Evolutionary conservation across 2,797 vertebrate genomes (phyloP).

Genomic region (Fistularia commersonii): DNA sequence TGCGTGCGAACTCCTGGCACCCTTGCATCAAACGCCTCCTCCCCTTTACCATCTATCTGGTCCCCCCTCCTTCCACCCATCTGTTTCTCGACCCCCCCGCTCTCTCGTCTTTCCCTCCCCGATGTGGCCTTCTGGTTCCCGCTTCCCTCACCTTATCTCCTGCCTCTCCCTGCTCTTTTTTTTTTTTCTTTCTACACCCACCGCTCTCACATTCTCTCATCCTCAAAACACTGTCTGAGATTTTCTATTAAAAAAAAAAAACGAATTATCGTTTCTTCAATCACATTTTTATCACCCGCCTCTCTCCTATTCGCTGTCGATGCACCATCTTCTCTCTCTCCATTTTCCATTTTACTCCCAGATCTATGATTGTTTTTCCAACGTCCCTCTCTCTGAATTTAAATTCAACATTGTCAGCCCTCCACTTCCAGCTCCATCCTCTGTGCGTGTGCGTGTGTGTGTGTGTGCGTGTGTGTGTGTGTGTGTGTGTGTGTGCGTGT

Average conservation of each 20-base stretch:
- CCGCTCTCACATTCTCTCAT: constrained; percentile 28
- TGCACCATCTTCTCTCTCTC: constrained; percentile 37
- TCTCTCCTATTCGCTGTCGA: constrained; percentile 33
- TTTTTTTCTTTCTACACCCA: constrained; percentile 18
- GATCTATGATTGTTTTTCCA: constrained; percentile 40
- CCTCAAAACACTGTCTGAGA: constrained; percentile 25
- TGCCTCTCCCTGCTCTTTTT: constrained; percentile 5
- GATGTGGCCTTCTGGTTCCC: constrained; percentile 18
- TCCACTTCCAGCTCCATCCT: too few relatives aligned
- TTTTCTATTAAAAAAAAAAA: constrained; percentile 12
- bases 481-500: too few relatives aligned
- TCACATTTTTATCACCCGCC: constrained; percentile 29
- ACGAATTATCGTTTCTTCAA: constrained; percentile 28
- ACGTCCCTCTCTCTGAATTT: constrained; percentile 15
- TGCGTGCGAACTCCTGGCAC: constrained; percentile 63
- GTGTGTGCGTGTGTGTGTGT: too few relatives aligned
- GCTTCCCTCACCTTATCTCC: not conserved
- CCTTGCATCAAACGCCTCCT: constrained; percentile 3
- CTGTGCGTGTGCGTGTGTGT: too few relatives aligned
- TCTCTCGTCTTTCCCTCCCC: constrained; percentile 28
- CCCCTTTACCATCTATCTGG: constrained; percentile 24
- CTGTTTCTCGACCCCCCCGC: constrained; percentile 50
- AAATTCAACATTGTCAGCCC: constrained; percentile 19
- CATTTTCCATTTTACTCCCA: constrained; percentile 33
- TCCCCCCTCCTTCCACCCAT: constrained; percentile 52